These are phyloP conservation scores for Propsilocerus akamusi DNA, from an alignment of 1,140 invertebrate genomes.

Conservation along the genomic window DNA sequence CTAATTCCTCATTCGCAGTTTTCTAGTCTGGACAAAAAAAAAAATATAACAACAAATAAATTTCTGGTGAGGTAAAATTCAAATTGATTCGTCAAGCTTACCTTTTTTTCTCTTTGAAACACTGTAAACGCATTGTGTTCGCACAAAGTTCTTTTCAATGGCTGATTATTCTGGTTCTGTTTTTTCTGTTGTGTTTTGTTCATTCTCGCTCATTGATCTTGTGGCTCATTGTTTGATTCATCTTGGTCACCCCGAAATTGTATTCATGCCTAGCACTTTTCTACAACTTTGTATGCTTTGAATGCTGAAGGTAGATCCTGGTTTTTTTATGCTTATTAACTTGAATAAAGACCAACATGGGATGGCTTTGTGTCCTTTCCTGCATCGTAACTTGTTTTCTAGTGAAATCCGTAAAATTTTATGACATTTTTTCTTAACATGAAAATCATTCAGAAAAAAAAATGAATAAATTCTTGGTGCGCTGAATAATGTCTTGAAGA, in stretches of 20 bases:
- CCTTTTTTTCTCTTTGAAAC: too few relatives aligned
- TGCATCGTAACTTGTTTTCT: not conserved
- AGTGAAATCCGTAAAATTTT: too few relatives aligned
- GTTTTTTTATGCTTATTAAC: not conserved
- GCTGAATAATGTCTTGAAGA: too few relatives aligned
- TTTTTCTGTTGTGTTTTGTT: too few relatives aligned
- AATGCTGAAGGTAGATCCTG: not conserved
- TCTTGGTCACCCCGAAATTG: not conserved
- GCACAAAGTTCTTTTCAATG: not conserved
- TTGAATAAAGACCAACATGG: too few relatives aligned
- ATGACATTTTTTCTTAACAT: too few relatives aligned
- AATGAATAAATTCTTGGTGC: too few relatives aligned
- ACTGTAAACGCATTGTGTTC: not conserved
- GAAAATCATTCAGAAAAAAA: too few relatives aligned
- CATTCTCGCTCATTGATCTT: not conserved
- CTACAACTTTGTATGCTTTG: not conserved
- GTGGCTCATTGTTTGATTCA: not conserved
- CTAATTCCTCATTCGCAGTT: too few relatives aligned
- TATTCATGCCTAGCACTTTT: not conserved
- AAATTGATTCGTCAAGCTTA: slow-evolving; percentile 2
- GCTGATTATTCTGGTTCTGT: not conserved
- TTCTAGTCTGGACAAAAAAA: not conserved
- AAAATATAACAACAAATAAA: too few relatives aligned
- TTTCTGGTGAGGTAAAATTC: too few relatives aligned
- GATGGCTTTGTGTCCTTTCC: not conserved